Evolutionary conservation across 2,888 invertebrate species (phyloP).

Genomic region (Melanostoma scalare): DNA sequence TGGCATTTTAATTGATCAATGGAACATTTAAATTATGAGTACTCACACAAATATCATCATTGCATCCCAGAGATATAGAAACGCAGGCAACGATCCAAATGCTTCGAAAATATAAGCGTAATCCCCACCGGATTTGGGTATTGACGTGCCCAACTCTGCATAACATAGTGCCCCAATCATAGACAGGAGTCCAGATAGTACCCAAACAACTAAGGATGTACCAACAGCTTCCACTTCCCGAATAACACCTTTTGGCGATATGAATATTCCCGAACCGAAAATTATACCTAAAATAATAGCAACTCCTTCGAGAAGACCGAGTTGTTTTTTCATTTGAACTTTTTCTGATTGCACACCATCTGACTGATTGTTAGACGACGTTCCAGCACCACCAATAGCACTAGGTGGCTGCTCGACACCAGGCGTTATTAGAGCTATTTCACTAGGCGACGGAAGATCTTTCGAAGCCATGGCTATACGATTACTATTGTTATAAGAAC

Average conservation of each 20-base stretch:
- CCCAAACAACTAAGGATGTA: slow-evolving; percentile 93
- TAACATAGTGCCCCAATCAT: slow-evolving; percentile 98
- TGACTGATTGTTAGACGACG: slow-evolving; percentile 11
- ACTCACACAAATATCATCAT: slow-evolving; percentile 97
- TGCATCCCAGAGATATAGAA: slow-evolving; percentile 98
- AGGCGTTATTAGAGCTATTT: slow-evolving; percentile 81
- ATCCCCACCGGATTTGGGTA: slow-evolving; percentile 97
- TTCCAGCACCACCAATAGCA: slow-evolving; percentile 41
- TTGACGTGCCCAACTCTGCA: slow-evolving; percentile 92
- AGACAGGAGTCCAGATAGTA: slow-evolving; percentile 92
- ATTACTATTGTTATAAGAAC: neutral
- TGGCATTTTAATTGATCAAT: slow-evolving; percentile 6
- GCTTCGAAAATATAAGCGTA: slow-evolving; percentile 98
- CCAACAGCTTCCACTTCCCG: slow-evolving; percentile 95
- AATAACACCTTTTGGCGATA: slow-evolving; percentile 96
- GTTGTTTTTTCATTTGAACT: slow-evolving; percentile 92
- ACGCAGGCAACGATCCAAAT: slow-evolving; percentile 95
- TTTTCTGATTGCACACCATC: slow-evolving; percentile 80
- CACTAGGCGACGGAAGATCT: slow-evolving; percentile 80
- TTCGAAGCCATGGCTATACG: slow-evolving; percentile 75
- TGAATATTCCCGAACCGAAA: slow-evolving; percentile 97
- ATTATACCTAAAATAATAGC: slow-evolving; percentile 97
- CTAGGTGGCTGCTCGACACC: slow-evolving; percentile 76
- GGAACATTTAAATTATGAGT: slow-evolving; percentile 6
- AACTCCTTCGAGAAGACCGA: slow-evolving; percentile 94